phyloP scores from a whole-genome alignment of 2,888 invertebrate species.

The Rutpela maculata region DNA sequence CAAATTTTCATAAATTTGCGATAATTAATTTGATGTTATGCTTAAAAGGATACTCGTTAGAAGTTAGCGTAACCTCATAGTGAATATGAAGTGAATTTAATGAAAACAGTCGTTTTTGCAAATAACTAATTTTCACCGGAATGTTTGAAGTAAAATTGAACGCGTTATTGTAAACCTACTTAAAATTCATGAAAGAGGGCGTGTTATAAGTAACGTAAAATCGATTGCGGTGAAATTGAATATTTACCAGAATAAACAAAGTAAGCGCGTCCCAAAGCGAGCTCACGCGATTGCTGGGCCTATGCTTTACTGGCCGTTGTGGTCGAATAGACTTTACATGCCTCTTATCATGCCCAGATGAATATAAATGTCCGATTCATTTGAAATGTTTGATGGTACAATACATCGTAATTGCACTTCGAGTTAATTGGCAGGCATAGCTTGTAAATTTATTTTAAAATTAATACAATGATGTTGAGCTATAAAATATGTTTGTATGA shows the following conservation, averaged over 20 bases:
- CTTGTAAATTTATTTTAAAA: no score
- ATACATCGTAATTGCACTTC: no score
- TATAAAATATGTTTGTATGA: no score
- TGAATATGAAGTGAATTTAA: no score
- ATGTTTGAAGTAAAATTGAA: not conserved
- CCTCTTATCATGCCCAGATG: not conserved
- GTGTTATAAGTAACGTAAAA: slow-evolving; percentile 17
- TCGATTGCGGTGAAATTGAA: slow-evolving; percentile 35
- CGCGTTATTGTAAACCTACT: not conserved
- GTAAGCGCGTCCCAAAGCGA: slow-evolving; percentile 15
- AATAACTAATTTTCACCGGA: not conserved
- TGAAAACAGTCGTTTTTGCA: no score
- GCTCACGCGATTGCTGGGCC: slow-evolving; percentile 29
- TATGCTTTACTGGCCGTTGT: slow-evolving; percentile 13
- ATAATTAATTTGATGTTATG: no score
- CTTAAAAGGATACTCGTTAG: no score
- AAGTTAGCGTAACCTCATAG: no score
- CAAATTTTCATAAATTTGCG: no score
- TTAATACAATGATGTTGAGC: no score
- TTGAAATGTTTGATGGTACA: not conserved
- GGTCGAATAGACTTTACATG: slow-evolving; percentile 12
- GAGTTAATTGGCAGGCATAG: no score
- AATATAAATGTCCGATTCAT: not conserved
- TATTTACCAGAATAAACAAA: slow-evolving; percentile 36
- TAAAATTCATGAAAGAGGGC: slow-evolving; percentile 17